Base-by-base conservation (phyloP, 2,888 invertebrate species). In the Pantelozetes paolii region DNA sequence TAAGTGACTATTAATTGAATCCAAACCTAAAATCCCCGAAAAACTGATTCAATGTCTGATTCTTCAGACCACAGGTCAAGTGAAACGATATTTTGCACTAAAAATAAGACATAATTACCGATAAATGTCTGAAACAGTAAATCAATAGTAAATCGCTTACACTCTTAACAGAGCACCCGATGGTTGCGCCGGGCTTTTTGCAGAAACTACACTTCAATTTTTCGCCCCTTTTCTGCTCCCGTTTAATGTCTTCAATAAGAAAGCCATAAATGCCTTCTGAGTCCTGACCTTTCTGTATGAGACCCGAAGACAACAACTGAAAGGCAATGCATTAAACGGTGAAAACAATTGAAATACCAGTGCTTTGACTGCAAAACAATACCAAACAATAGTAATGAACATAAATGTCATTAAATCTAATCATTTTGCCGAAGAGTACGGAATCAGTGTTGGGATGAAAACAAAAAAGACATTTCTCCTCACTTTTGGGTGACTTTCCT, bases 211-310 rank as follows among this genome's bases (percentile, higher is more conserved):
- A 93, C 79, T 79, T 82, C 84, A 90, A 83, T 79, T 84, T 84
- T 69, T 84, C 84, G 59, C 88, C 87, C 76, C 91, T 84, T 20
- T 82, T 83, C 0, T 87, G 79, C 82, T 92, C 92, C 40, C 84
- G 84, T 15, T 83, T 77, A 26, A 93, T 91, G 80, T 93, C 92
- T 0, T 81, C 79, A 1, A 85, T 82, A 45, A 89, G 80, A 81
- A 93, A 93, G 0, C 91, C 90, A 76, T 89, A 83, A 40, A 92
- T 86, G 0, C 90, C 91, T 73, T 89, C 86, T 2, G 86, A 82
- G 76, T 89, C 90, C 20, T 81, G 81, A 0, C 89, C 90, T 77
- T 85, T 87, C 79, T 91, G 91, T 62, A 85, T 81, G 79, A 91
- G 83, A 74, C 87, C 88, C 6, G 89, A 88, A 0, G 90, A 88